Conservation (phyloP, 2,888 invertebrate genomes). For the Crepidodera aurea region DNA sequence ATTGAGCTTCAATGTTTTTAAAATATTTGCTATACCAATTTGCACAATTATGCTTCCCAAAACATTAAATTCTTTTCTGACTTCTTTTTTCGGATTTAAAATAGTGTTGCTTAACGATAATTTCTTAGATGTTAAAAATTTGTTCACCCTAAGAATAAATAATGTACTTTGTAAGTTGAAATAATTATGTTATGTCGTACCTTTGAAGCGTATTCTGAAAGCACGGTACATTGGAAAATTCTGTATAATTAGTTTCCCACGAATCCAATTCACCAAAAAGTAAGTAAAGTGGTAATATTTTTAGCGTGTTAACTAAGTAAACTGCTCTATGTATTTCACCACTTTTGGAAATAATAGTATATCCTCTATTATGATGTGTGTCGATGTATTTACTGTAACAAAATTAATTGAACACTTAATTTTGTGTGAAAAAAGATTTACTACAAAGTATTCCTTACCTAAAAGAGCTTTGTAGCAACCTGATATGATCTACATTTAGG, state of each 20-base stretch:
- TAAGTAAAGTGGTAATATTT: slow-evolving; percentile 52
- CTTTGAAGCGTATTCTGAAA: slow-evolving; percentile 80
- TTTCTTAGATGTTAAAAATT: not conserved
- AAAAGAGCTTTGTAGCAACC: slow-evolving; percentile 47
- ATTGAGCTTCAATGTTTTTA: slow-evolving; percentile 61
- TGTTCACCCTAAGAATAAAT: not conserved
- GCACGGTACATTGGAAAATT: slow-evolving; percentile 76
- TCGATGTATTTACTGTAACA: slow-evolving; percentile 54
- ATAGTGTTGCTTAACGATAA: slow-evolving; percentile 29
- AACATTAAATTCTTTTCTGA: slow-evolving; percentile 27
- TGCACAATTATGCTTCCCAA: slow-evolving; percentile 66
- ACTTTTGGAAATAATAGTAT: slow-evolving; percentile 63
- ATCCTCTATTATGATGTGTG: slow-evolving; percentile 68
- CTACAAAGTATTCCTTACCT: slow-evolving; percentile 61
- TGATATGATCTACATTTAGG: slow-evolving; percentile 48
- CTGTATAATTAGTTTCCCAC: slow-evolving; percentile 84
- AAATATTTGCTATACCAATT: slow-evolving; percentile 58
- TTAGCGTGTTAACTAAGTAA: not conserved
- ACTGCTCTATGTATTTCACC: slow-evolving; percentile 45
- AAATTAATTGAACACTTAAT: no score
- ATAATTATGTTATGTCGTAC: slow-evolving; percentile 3
- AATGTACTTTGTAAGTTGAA: not conserved
- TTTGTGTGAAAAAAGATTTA: slow-evolving; percentile 67
- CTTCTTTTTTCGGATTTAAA: slow-evolving; percentile 10
- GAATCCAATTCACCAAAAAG: slow-evolving; percentile 93